Evolutionary conservation across 2,888 invertebrate genomes (phyloP).

Genomic region (Ochropleura leucogaster): DNA sequence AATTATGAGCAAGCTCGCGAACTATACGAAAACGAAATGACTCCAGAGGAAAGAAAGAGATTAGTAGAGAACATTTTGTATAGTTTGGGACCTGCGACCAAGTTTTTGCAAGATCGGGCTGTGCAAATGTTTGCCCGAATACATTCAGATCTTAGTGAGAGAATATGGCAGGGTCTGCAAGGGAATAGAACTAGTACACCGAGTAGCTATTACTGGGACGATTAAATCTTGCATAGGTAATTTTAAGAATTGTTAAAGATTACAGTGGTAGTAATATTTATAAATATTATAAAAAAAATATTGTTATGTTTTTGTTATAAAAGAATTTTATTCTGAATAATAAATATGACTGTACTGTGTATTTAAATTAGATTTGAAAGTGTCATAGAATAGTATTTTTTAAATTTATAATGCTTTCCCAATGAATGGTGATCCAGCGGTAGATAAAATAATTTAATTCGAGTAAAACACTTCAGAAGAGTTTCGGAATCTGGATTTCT

Average conservation of each 20-base stretch:
- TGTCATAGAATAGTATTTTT: too few species aligned
- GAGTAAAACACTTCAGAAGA: not conserved
- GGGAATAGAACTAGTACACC: slow-evolving; percentile 69
- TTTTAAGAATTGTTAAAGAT: not conserved
- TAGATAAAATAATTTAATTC: not conserved
- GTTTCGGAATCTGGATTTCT: too few species aligned
- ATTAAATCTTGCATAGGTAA: slow-evolving; percentile 21
- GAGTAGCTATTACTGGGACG: slow-evolving; percentile 23
- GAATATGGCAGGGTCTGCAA: slow-evolving; percentile 72
- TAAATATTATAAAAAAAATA: not conserved
- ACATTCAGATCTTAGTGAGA: slow-evolving; percentile 94
- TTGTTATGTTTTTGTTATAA: slow-evolving; percentile 10
- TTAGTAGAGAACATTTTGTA: slow-evolving; percentile 95
- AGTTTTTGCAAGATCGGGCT: slow-evolving; percentile 88
- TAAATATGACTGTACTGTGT: not conserved
- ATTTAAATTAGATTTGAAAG: not conserved
- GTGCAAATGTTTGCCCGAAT: slow-evolving; percentile 95
- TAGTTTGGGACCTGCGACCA: slow-evolving; percentile 94
- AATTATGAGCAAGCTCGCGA: slow-evolving; percentile 95
- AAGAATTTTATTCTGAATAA: not conserved
- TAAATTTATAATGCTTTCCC: too few species aligned
- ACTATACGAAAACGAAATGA: slow-evolving; percentile 94
- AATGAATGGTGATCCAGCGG: not conserved
- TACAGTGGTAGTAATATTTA: not conserved
- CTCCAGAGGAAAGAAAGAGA: slow-evolving; percentile 93